phyloP scores from a whole-genome alignment of 2,888 invertebrate species.

The Tricholauxania praeusta region DNA sequence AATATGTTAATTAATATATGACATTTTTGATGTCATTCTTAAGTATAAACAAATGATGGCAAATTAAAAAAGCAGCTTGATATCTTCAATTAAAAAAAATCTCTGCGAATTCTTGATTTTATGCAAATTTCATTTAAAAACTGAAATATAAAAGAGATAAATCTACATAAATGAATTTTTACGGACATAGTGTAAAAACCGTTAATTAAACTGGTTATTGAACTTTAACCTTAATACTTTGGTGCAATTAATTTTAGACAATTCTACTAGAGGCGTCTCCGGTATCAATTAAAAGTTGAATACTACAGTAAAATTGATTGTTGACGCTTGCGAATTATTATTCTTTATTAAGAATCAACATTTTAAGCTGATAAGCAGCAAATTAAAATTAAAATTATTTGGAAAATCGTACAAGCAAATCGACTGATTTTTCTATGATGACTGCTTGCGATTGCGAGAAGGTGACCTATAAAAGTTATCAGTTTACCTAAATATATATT shows the following conservation, averaged over 20 bases:
- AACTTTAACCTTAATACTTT: not conserved
- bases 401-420: not conserved
- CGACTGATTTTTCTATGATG: not conserved
- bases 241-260: too few species aligned
- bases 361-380: not conserved
- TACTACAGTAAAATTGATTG: not conserved
- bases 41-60: too few species aligned
- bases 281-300: not conserved
- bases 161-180: too few species aligned
- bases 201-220: conserved; percentile 11
- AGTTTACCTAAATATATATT: conserved; percentile 5
- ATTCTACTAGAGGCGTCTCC: too few species aligned
- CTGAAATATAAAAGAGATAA: too few species aligned
- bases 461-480: conserved; percentile 13
- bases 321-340: not conserved
- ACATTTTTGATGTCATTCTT: too few species aligned
- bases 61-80: too few species aligned
- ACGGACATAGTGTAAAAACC: not conserved
- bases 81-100: too few species aligned
- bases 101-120: too few species aligned
- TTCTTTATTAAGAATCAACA: not conserved
- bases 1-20: too few species aligned
- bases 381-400: not conserved
- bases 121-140: too few species aligned
- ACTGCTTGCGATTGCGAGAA: not conserved